A percentile compares a stretch with the other conserved stretches of the same genome.
Evolutionary conservation across 2,113 vertebrate genomes (phyloP).

Genomic region (Zingel zingel): DNA sequence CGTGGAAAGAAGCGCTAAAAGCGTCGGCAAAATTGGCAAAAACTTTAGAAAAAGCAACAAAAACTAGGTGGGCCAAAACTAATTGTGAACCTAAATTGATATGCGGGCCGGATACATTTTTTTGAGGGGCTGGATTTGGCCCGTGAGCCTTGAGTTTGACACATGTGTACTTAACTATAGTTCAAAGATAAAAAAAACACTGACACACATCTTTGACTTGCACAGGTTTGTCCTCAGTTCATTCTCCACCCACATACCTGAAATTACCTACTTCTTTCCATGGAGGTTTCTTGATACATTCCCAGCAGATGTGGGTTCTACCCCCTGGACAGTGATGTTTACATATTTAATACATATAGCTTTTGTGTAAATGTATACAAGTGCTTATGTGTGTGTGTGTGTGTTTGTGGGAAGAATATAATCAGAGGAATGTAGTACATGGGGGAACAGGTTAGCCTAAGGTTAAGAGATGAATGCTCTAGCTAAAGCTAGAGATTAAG

Average conservation of each 20-base stretch:
- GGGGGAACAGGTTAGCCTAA: background rate
- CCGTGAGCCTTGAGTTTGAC: no score
- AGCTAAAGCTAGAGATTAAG: slow-evolving; percentile 36
- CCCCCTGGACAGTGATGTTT: background rate
- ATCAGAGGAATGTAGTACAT: slow-evolving; percentile 13
- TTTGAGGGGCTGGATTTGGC: no score
- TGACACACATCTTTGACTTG: background rate
- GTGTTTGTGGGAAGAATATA: slow-evolving; percentile 11
- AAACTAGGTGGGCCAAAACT: no score
- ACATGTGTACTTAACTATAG: background rate
- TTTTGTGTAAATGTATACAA: slow-evolving; percentile 11
- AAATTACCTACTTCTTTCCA: background rate
- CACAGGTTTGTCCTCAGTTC: background rate
- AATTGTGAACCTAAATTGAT: no score
- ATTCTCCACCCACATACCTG: no score
- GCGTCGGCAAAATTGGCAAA: no score
- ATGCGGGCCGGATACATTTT: no score
- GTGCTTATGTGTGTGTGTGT: background rate
- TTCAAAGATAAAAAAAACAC: background rate
- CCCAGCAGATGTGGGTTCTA: background rate
- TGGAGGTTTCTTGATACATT: slow-evolving; percentile 13
- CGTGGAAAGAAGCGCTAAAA: no score
- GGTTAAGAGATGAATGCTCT: slow-evolving; percentile 37
- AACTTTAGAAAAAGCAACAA: no score
- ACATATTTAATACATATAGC: background rate